These are phyloP conservation scores for Epirrhoe tristata DNA, from an alignment of 2,888 invertebrate species.

Conservation along the genomic window DNA sequence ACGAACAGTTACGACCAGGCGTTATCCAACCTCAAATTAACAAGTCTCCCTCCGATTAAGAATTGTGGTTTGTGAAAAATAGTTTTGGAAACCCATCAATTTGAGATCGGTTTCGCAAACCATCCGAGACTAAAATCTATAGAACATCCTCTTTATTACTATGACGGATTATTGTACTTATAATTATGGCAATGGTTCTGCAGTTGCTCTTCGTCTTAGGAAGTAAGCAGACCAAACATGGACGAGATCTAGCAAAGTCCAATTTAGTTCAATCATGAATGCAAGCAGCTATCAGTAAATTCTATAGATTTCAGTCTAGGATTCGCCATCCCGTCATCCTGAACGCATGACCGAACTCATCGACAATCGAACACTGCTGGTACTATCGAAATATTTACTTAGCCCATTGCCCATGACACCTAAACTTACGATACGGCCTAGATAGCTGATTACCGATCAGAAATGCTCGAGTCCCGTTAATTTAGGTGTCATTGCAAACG, in stretches of 20 bases:
- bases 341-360: constrained; percentile 21
- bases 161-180: constrained; percentile 29
- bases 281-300: constrained; percentile 17
- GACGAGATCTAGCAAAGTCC: constrained; percentile 1
- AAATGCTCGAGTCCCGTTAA: background rate
- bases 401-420: constrained; percentile 3
- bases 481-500: constrained; percentile 6
- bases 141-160: constrained; percentile 12
- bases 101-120: constrained; percentile 40
- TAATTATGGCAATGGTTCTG: constrained; percentile 26
- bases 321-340: constrained; percentile 12
- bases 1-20: constrained; percentile 5
- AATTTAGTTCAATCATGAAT: constrained; percentile 18
- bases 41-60: constrained; percentile 59
- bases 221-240: constrained; percentile 7
- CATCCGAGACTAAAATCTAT: constrained; percentile 39
- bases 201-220: constrained; percentile 11
- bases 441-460: background rate
- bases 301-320: constrained; percentile 32
- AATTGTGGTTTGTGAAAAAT: constrained; percentile 68
- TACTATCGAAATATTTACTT: constrained; percentile 21
- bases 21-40: constrained; percentile 35
- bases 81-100: constrained; percentile 47
- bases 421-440: constrained; percentile 3
- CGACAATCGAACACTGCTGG: constrained; percentile 27